These are phyloP conservation scores for Fissipunctia ypsillon DNA, from an alignment of 2,888 invertebrate species.

Conservation along the genomic window DNA sequence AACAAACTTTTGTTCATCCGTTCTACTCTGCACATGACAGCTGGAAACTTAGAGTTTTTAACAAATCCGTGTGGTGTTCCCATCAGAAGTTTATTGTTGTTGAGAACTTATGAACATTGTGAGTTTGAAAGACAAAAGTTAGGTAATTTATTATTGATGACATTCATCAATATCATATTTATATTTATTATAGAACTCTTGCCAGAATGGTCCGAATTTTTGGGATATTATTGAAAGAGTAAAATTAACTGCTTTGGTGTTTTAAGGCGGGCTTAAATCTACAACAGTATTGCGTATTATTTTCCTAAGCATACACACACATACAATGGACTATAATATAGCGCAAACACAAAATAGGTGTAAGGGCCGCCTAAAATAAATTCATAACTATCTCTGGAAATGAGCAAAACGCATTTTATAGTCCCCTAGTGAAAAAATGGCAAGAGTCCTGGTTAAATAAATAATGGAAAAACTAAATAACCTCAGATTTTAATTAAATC, in stretches of 20 bases:
- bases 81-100: background rate
- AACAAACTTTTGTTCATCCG: constrained; percentile 2
- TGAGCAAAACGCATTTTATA: no score
- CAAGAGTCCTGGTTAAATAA: no score
- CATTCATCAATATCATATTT: background rate
- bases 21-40: background rate
- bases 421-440: no score
- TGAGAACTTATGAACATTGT: background rate
- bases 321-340: no score
- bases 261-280: background rate
- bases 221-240: background rate
- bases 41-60: background rate
- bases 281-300: no score
- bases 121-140: background rate
- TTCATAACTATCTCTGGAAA: no score
- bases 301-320: no score
- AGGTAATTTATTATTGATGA: background rate
- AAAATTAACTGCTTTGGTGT: background rate
- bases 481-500: no score
- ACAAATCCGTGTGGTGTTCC: background rate
- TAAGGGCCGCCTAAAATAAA: no score
- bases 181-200: background rate
- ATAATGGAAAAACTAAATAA: no score
- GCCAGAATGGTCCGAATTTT: background rate
- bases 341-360: no score